Evolutionary conservation across 2,797 vertebrate species (phyloP).

Genomic region (Telmatherina bonti): DNA sequence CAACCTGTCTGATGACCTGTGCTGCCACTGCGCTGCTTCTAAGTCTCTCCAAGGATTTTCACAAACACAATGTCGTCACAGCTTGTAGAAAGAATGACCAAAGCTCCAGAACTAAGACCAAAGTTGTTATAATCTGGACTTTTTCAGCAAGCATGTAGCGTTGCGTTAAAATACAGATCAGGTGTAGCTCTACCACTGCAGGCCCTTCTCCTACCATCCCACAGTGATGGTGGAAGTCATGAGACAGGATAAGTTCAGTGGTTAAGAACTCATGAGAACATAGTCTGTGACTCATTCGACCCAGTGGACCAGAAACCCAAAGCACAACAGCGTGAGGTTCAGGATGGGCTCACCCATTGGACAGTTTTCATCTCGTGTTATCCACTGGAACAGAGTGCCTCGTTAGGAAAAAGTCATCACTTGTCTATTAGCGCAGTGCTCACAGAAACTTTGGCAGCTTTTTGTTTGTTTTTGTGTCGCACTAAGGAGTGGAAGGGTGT

Average conservation of each 20-base stretch:
- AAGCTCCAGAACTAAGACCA: neutral
- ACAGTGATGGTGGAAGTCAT: constrained; percentile 32
- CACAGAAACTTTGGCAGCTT: constrained; percentile 41
- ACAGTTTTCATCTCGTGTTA: constrained; percentile 25
- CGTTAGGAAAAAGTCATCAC: constrained; percentile 56
- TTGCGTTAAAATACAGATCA: constrained; percentile 19
- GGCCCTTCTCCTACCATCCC: constrained; percentile 24
- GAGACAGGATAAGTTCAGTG: constrained; percentile 61
- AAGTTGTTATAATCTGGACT: constrained; percentile 5
- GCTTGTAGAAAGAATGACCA: neutral
- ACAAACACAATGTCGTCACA: neutral
- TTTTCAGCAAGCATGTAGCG: neutral
- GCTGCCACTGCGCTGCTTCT: neutral
- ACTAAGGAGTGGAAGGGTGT: constrained; percentile 68
- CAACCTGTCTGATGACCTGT: constrained; percentile 5
- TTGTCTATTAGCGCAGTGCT: constrained; percentile 59
- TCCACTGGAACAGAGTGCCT: constrained; percentile 22
- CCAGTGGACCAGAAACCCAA: constrained; percentile 70
- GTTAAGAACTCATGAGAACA: constrained; percentile 42
- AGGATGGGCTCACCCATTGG: constrained; percentile 45
- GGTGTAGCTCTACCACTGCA: constrained; percentile 24
- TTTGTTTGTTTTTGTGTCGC: constrained; percentile 78
- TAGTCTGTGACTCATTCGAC: constrained; percentile 59
- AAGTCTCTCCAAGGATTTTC: neutral
- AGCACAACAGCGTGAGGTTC: constrained; percentile 68